Percentiles rank a stretch among this genome's conserved stretches.
Conservation (phyloP, 2,888 invertebrate genomes). For the Eilema sororculum region DNA sequence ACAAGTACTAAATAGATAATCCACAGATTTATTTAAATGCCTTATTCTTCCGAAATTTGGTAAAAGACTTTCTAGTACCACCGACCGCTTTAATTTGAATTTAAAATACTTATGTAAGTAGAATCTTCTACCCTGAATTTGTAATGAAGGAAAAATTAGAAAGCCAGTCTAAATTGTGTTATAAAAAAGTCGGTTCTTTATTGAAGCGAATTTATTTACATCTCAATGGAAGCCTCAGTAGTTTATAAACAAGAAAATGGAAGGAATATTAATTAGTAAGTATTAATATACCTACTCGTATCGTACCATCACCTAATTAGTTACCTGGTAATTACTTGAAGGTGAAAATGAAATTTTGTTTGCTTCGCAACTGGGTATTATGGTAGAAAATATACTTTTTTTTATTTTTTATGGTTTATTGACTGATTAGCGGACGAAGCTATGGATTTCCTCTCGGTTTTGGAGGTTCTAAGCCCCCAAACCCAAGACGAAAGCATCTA, state of each 20-base stretch:
- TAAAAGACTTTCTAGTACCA: slow-evolving; percentile 8
- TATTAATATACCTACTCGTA: background rate
- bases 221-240: slow-evolving; percentile 9
- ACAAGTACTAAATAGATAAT: slow-evolving; percentile 3
- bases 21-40: slow-evolving; percentile 5
- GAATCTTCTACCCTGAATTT: slow-evolving; percentile 21
- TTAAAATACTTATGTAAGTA: slow-evolving; percentile 20
- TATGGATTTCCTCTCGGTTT: no score
- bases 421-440: no score
- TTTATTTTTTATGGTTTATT: no score
- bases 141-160: slow-evolving; percentile 20
- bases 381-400: no score
- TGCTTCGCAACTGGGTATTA: no score
- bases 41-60: slow-evolving; percentile 5
- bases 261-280: background rate
- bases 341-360: background rate
- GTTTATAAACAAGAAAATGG: slow-evolving; percentile 7
- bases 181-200: slow-evolving; percentile 14
- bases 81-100: slow-evolving; percentile 14
- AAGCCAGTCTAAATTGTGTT: slow-evolving; percentile 12
- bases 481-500: no score
- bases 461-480: no score
- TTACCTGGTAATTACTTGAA: background rate
- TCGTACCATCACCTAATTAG: slow-evolving; percentile 1
- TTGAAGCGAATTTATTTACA: slow-evolving; percentile 19